These are phyloP conservation scores for Clepsis dumicolana DNA, from an alignment of 2,888 invertebrate species.

Conservation along the genomic window DNA sequence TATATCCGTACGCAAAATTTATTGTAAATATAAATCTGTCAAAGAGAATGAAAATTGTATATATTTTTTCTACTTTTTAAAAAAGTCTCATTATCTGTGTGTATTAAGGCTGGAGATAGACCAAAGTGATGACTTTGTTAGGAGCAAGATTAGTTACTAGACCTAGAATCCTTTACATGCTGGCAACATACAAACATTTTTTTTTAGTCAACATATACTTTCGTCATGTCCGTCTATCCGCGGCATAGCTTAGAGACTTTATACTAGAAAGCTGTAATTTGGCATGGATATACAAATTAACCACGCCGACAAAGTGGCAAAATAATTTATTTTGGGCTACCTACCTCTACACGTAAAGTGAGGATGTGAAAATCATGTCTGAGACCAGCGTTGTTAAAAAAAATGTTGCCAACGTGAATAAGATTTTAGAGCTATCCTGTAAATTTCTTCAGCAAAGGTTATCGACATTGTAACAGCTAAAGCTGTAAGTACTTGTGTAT, in stretches of 20 bases:
- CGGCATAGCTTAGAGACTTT: too few species aligned
- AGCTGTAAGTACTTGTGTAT: constrained; percentile 71
- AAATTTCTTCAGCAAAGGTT: constrained; percentile 68
- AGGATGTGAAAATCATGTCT: too few species aligned
- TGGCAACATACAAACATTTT: not conserved
- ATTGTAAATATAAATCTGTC: constrained; percentile 45
- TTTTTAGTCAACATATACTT: not conserved
- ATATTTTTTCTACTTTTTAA: constrained; percentile 51
- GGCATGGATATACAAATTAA: too few species aligned
- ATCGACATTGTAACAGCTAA: constrained; percentile 71
- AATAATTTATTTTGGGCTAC: too few species aligned
- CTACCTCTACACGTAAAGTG: too few species aligned
- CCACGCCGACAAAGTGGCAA: too few species aligned
- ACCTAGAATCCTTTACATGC: constrained; percentile 11
- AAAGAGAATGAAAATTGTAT: constrained; percentile 41
- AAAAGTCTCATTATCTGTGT: constrained; percentile 64
- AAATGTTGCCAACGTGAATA: not conserved
- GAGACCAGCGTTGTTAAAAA: too few species aligned
- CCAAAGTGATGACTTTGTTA: constrained; percentile 87
- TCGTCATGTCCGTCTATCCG: too few species aligned
- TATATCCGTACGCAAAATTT: constrained; percentile 52
- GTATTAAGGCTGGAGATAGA: constrained; percentile 88
- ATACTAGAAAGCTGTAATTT: too few species aligned
- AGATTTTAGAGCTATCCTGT: constrained; percentile 16
- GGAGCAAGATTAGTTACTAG: constrained; percentile 41